Evolutionary conservation across 1,140 invertebrate species (phyloP).

Genomic region (Euglossa dilemma): DNA sequence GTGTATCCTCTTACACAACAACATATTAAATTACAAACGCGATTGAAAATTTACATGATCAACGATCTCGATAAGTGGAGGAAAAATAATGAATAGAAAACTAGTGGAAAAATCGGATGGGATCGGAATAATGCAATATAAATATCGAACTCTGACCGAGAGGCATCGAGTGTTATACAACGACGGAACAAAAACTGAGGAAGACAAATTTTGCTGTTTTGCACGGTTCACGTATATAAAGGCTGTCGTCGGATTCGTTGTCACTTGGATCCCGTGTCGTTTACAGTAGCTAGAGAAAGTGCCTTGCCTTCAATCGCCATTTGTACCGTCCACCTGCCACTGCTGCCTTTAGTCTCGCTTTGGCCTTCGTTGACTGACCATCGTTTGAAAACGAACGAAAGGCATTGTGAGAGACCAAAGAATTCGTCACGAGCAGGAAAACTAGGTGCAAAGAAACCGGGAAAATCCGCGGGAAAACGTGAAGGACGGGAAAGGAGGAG

Average conservation of each 20-base stretch:
- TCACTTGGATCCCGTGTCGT: neutral
- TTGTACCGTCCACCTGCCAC: slow-evolving; percentile 35
- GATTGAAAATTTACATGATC: too few species aligned
- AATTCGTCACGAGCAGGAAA: neutral
- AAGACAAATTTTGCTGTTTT: neutral
- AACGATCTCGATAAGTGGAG: too few species aligned
- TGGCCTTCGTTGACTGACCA: slow-evolving; percentile 23
- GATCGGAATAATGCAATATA: too few species aligned
- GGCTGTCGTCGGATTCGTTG: neutral
- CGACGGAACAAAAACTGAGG: neutral
- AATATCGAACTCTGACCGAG: too few species aligned
- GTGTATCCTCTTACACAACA: too few species aligned
- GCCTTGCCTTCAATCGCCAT: slow-evolving; percentile 55
- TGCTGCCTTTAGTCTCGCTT: slow-evolving; percentile 52
- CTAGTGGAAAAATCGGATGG: too few species aligned
- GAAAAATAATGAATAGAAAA: too few species aligned
- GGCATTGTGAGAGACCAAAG: neutral
- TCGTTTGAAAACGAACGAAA: neutral
- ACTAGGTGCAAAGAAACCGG: neutral
- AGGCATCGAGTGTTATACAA: too few species aligned
- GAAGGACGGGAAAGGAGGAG: neutral
- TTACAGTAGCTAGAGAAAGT: slow-evolving; percentile 67
- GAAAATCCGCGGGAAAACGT: neutral
- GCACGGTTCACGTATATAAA: neutral
- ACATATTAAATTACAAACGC: too few species aligned